Base-by-base conservation (phyloP, 2,113 vertebrate species). In the Anser brachyrhynchus region DNA sequence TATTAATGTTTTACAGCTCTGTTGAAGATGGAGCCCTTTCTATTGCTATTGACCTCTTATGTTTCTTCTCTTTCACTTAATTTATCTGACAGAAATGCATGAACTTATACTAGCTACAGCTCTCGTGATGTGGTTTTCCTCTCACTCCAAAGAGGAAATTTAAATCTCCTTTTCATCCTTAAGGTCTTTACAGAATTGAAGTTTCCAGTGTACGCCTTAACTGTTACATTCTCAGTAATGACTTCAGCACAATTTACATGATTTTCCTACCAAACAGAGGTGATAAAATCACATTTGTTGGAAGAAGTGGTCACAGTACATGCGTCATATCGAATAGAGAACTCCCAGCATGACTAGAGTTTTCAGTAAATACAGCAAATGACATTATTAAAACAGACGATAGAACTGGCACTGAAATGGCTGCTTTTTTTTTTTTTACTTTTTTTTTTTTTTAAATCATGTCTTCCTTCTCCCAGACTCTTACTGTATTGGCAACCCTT, bases 301-400 rank as follows among this genome's bases (percentile, higher is more conserved):
- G 25, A 16, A 88, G 61, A 58, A 84, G 39, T 1, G 8, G 64
- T 59, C 88, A 66, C 72, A 94, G 71, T 51, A 93, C 71, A 58
- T 3, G 37, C 66, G 79, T 58, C 71, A 26, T 28, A 54, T 69
- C 0, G 0, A 78, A 79, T 75, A 57, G 76, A 19, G 86, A 92
- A 81, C 43, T 90, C 80, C 65, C 84, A 95, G 91, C 77, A 89
- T 57, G 66, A 87, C 46, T 49, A 20, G 59, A 91, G 43, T 72
- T 95, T 89, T 74, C 89, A 91, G 84, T 84, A 92, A 96, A 93
- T 59, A 87, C 52, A 91, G 73, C 11, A 93, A 93, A 57, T 77
- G 4, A 92, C 79, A 89, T 28, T 87, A 97, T 95, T 93, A 95
- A 93, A 91, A 81, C 62, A 92, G 54, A 91, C 87, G 39, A 95